Evolutionary conservation across 2,113 vertebrate genomes (phyloP).

Genomic region (Hyperoodon ampullatus): DNA sequence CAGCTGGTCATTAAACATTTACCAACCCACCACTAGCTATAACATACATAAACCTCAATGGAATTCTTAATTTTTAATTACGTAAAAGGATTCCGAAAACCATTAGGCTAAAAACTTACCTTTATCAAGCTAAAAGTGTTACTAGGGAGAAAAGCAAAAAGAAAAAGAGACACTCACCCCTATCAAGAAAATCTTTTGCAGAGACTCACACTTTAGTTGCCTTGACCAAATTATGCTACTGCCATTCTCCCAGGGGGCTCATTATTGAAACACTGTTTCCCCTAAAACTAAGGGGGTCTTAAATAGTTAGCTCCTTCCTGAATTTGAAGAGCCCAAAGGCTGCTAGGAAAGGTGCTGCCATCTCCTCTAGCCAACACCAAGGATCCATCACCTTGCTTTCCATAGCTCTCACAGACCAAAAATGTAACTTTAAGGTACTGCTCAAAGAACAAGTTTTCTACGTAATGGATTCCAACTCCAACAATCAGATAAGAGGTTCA

Average conservation of each 20-base stretch:
- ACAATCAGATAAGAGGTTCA: background rate
- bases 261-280: background rate
- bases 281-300: background rate
- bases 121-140: slow-evolving; percentile 5
- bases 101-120: background rate
- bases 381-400: background rate
- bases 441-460: background rate
- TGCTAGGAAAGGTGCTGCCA: background rate
- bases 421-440: background rate
- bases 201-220: background rate
- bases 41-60: background rate
- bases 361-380: background rate
- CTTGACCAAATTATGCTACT: background rate
- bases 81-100: background rate
- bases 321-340: background rate
- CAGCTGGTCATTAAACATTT: background rate
- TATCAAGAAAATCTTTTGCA: background rate
- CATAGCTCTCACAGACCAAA: background rate
- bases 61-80: slow-evolving; percentile 48
- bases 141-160: background rate
- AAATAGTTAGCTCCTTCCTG: background rate
- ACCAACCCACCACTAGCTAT: background rate
- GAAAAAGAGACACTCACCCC: background rate
- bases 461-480: background rate
- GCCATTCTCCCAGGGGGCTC: background rate